phyloP scores from a whole-genome alignment of 2,797 vertebrate species.

The Adelosebastes latens region DNA sequence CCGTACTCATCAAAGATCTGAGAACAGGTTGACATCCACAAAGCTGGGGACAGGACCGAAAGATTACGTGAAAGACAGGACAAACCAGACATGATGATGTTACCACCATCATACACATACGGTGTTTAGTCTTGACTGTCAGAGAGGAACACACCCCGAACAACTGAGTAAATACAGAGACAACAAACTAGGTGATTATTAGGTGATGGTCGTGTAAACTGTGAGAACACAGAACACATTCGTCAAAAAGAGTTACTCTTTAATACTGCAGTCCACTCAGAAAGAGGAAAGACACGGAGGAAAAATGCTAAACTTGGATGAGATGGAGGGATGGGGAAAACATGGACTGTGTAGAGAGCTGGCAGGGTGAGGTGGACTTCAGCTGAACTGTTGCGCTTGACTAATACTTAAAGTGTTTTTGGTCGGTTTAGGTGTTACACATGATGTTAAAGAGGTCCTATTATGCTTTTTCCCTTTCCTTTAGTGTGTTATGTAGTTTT shows the following conservation, averaged over 20 bases:
- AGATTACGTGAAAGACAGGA: not conserved
- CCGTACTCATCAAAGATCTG: too few species aligned
- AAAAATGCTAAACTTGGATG: too few species aligned
- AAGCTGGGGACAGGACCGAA: not conserved
- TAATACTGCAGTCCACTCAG: too few species aligned
- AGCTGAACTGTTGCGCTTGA: too few species aligned
- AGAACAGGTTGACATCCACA: not conserved
- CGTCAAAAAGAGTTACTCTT: too few species aligned
- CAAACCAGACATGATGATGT: not conserved
- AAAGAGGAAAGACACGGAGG: too few species aligned
- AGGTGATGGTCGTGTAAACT: not conserved
- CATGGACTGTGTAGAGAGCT: too few species aligned
- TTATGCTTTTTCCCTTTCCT: too few species aligned
- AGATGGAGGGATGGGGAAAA: too few species aligned
- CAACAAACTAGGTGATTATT: not conserved
- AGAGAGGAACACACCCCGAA: not conserved
- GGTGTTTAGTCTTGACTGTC: not conserved
- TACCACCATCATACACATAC: not conserved
- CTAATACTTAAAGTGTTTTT: too few species aligned
- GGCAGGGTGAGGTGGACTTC: too few species aligned
- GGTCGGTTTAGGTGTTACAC: not conserved
- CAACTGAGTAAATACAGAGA: not conserved
- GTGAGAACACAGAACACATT: not conserved
- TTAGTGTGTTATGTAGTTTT: too few species aligned
- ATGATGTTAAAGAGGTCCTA: not conserved